These are phyloP conservation scores for Ochropleura leucogaster DNA, from an alignment of 2,888 invertebrate species.

Conservation along the genomic window DNA sequence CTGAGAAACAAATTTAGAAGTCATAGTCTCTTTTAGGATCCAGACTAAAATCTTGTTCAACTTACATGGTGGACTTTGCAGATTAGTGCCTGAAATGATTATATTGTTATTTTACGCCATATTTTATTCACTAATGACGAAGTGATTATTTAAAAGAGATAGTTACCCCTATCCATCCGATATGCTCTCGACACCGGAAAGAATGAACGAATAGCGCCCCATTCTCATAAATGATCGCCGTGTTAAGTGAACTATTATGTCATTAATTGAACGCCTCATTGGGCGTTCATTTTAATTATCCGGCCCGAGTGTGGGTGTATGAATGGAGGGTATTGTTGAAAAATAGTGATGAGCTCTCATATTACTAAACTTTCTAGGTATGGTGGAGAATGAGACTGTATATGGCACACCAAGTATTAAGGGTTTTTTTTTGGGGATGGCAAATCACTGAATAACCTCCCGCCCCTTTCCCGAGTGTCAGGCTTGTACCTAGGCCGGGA, in stretches of 20 bases:
- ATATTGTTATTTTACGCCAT: too few relatives aligned
- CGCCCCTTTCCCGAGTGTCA: too few relatives aligned
- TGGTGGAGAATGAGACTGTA: constrained; percentile 1
- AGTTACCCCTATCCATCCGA: constrained; percentile 2
- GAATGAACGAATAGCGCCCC: constrained; percentile 39
- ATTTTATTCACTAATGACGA: neutral
- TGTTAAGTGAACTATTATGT: constrained; percentile 61
- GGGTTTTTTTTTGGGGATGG: too few relatives aligned
- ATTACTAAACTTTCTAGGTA: constrained; percentile 9
- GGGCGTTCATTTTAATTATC: constrained; percentile 58
- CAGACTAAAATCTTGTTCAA: too few relatives aligned
- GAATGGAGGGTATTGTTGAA: constrained; percentile 55
- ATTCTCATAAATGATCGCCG: constrained; percentile 53
- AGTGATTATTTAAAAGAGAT: constrained; percentile 16
- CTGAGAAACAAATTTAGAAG: too few relatives aligned
- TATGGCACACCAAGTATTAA: neutral
- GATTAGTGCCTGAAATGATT: too few relatives aligned
- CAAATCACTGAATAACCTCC: too few relatives aligned
- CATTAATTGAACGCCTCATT: constrained; percentile 62
- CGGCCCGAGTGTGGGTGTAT: constrained; percentile 54
- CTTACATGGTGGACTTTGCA: too few relatives aligned
- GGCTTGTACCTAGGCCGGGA: too few relatives aligned
- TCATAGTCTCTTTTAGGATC: too few relatives aligned
- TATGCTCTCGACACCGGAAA: constrained; percentile 33
- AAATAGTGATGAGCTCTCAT: constrained; percentile 36